These are phyloP conservation scores for Scrobipalpa atriplicella DNA, from an alignment of 2,888 invertebrate genomes.

Conservation along the genomic window DNA sequence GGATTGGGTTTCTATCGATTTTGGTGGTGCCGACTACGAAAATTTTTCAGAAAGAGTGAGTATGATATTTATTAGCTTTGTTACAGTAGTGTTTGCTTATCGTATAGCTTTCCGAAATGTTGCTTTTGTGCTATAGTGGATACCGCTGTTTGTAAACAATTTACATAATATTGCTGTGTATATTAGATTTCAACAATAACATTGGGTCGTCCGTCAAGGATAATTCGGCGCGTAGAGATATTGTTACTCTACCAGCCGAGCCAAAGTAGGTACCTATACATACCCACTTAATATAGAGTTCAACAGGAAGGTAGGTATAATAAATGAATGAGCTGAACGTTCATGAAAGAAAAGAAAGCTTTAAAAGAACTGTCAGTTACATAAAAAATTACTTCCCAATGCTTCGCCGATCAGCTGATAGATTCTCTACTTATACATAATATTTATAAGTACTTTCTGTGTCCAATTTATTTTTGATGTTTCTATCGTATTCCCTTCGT, in stretches of 20 bases:
- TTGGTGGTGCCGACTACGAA: constrained; percentile 1
- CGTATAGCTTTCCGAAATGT: constrained; percentile 24
- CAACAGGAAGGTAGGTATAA: not conserved
- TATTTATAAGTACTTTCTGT: too few species aligned
- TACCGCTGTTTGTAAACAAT: constrained; percentile 22
- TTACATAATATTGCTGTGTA: constrained; percentile 6
- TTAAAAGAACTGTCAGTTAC: too few species aligned
- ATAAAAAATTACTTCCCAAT: too few species aligned
- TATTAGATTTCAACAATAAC: constrained; percentile 24
- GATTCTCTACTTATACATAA: too few species aligned
- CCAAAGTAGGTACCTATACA: not conserved
- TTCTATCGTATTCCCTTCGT: too few species aligned
- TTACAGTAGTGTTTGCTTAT: constrained; percentile 24
- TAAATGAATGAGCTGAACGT: not conserved
- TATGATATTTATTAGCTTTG: constrained; percentile 10
- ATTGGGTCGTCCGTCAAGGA: constrained; percentile 11
- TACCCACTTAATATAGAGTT: not conserved
- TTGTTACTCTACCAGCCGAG: constrained; percentile 5
- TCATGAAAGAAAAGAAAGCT: too few species aligned
- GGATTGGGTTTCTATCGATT: constrained; percentile 4
- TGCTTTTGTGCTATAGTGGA: not conserved
- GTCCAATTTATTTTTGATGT: too few species aligned
- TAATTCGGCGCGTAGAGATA: constrained; percentile 16
- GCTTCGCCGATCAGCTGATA: too few species aligned
- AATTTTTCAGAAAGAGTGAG: constrained; percentile 28